These are phyloP conservation scores for Diplodus sargus DNA, from an alignment of 2,797 vertebrate species.

Conservation along the genomic window DNA sequence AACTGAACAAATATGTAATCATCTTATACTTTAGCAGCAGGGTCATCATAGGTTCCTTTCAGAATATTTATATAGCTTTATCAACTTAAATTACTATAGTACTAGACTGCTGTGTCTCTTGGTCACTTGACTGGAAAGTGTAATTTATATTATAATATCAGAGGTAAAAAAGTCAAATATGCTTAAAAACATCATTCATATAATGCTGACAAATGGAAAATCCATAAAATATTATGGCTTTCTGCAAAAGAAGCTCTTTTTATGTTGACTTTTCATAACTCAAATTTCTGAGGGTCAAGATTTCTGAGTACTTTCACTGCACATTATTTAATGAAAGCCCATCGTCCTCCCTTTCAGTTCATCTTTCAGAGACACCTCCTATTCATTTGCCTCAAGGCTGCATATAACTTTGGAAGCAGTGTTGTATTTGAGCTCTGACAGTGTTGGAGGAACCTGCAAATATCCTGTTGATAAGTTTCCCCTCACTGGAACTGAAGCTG, in stretches of 20 bases:
- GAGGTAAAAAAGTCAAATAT: not conserved
- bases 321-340: not conserved
- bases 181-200: not conserved
- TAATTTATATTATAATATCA: not conserved
- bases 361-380: not conserved
- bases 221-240: not conserved
- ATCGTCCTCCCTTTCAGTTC: not conserved
- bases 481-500: slow-evolving; percentile 1
- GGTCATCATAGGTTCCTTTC: not conserved
- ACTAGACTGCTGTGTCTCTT: not conserved
- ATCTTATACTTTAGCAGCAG: not conserved
- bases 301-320: not conserved
- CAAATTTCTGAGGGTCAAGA: not conserved
- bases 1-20: not conserved
- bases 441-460: not conserved
- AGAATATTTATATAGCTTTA: slow-evolving; percentile 1
- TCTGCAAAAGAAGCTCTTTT: not conserved
- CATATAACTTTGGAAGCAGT: not conserved
- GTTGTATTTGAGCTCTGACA: not conserved
- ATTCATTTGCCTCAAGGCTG: not conserved
- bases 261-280: not conserved
- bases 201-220: not conserved
- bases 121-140: not conserved
- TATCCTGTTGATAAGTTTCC: slow-evolving; percentile 2
- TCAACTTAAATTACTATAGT: not conserved